Evolutionary conservation across 2,888 invertebrate genomes (phyloP), one percentile per base, ranked within the genome.

Genomic region (Nephrocerus scutellatus): DNA sequence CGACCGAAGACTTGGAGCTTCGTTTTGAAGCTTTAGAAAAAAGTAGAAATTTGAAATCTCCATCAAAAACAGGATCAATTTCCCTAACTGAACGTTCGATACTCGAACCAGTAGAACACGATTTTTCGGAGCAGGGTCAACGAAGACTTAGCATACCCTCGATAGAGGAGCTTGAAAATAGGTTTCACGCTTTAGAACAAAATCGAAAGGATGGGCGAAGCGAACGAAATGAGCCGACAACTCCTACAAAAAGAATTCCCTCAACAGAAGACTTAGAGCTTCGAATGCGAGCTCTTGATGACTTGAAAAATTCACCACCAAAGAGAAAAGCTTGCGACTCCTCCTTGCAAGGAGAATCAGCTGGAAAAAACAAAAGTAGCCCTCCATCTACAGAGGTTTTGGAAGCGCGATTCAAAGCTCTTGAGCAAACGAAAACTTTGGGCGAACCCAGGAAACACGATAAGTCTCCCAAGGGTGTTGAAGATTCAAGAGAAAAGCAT

Each of bases 111-210:
- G 41, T 37, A 12, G n/a, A n/a, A n/a, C n/a, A n/a, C n/a, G n/a
- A n/a, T n/a, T n/a, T n/a, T n/a, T n/a, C n/a, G n/a, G n/a, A n/a
- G n/a, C n/a, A n/a, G n/a, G n/a, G n/a, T n/a, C n/a, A 28, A 8
- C 29, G 29, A 39, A 44, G 33, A 35, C 20, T 36, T 2, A 51
- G 52, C 9, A 59, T 64, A 44, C 66, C 66, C 7, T 57, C 59
- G 9, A 64, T 60, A 0, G 59, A 64, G 3, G 62, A 66, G 23
- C 41, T 64, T 3, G 63, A 64, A 31, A 62, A 63, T 41, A 52
- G 63, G 29, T 66, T 64, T 20, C 51, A 59, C 2, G 46, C 63
- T 0, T 46, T 64, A n/a, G 61, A 64, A n/a, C 55, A 50, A 14
- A 30, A 30, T 20, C 30, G 19, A 12, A 37, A 30, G 16, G n/a